Percentiles rank a stretch among this genome's conserved stretches.
These are phyloP conservation scores for Gnathonemus echidnorhynchus DNA, from an alignment of 2,113 vertebrate species.

Conservation along the genomic window DNA sequence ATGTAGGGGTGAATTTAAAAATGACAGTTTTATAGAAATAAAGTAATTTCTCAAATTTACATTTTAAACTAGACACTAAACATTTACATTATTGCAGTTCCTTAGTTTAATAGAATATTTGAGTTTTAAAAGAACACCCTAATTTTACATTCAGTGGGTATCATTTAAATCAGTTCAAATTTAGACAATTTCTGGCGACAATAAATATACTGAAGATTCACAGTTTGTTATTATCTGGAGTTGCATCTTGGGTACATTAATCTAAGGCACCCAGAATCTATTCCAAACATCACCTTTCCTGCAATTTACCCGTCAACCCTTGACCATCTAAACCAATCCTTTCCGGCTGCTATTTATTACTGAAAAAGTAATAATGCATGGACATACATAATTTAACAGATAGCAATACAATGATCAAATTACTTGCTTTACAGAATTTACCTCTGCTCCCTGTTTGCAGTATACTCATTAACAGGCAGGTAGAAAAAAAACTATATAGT, in stretches of 20 bases:
- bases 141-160: not conserved
- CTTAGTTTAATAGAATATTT: not conserved
- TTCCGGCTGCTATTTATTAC: not conserved
- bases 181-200: not conserved
- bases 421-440: not conserved
- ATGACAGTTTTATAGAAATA: not conserved
- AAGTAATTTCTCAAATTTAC: not conserved
- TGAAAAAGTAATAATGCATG: not conserved
- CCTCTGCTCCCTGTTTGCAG: not conserved
- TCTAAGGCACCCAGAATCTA: not conserved
- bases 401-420: not conserved
- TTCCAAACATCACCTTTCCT: not conserved
- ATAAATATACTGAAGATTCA: not conserved
- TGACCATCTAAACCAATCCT: not conserved
- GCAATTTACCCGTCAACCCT: not conserved
- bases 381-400: not conserved
- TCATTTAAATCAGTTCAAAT: not conserved
- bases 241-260: not conserved
- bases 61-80: not conserved
- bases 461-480: not conserved
- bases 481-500: not conserved
- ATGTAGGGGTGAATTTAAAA: not conserved
- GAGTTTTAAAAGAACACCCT: not conserved
- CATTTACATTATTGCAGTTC: conserved; percentile 2
- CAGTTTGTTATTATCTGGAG: not conserved